Evolutionary conservation across 2,797 vertebrate genomes (phyloP).

Genomic region (Lacerta viridis): DNA sequence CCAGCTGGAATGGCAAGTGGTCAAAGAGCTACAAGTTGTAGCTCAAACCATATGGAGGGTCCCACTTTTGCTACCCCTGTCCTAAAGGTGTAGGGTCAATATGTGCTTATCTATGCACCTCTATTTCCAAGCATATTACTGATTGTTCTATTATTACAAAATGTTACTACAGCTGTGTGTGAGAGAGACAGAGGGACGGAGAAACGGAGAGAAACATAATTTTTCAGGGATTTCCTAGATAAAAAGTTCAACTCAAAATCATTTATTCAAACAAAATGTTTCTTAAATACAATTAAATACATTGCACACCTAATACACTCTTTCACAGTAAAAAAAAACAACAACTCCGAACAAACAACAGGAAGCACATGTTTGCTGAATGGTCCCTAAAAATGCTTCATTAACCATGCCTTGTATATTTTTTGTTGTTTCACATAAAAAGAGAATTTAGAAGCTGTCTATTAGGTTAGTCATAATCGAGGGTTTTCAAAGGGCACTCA

Average conservation of each 20-base stretch:
- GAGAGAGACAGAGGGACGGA: too few relatives aligned
- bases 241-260: neutral
- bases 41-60: too few relatives aligned
- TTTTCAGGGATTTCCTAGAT: neutral
- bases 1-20: neutral
- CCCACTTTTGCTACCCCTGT: too few relatives aligned
- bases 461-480: neutral
- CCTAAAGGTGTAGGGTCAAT: neutral
- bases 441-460: neutral
- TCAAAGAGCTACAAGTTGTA: too few relatives aligned
- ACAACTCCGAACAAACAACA: neutral
- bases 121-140: neutral
- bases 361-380: slow-evolving; percentile 5
- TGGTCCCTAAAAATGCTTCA: neutral
- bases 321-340: neutral
- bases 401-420: slow-evolving; percentile 10
- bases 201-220: neutral
- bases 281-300: slow-evolving; percentile 51
- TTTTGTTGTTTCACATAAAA: slow-evolving; percentile 11
- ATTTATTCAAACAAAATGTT: slow-evolving; percentile 47
- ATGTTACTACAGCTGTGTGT: too few relatives aligned
- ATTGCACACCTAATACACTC: slow-evolving; percentile 6
- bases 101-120: neutral
- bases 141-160: neutral
- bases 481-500: slow-evolving; percentile 17